These are phyloP conservation scores for Schlechtendalia chinensis DNA, from an alignment of 1,140 invertebrate species.

Conservation along the genomic window DNA sequence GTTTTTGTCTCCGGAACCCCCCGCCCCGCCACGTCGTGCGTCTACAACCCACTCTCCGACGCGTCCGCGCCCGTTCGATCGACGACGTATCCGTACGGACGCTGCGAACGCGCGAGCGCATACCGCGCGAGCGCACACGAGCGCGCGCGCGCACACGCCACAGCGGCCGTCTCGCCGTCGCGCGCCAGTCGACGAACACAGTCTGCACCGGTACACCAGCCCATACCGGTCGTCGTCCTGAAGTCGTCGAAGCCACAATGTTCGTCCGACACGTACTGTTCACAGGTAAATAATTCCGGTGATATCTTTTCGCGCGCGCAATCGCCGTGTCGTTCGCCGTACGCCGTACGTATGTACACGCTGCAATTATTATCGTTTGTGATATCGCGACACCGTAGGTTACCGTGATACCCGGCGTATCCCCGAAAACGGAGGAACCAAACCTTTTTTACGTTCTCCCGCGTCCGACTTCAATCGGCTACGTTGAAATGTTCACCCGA, in stretches of 20 bases:
- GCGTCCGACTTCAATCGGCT: no score
- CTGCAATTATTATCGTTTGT: no score
- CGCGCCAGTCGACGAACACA: constrained; percentile 25
- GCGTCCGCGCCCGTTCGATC: constrained; percentile 11
- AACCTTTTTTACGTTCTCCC: no score
- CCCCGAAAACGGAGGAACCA: no score
- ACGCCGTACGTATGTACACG: no score
- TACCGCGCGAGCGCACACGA: background rate
- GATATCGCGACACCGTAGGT: no score
- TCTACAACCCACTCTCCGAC: background rate
- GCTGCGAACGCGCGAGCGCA: background rate
- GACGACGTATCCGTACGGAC: constrained; percentile 18
- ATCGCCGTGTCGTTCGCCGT: no score
- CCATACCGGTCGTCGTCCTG: background rate
- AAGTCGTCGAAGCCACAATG: constrained; percentile 1
- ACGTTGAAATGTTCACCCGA: no score
- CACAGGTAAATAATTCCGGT: background rate
- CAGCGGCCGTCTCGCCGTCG: background rate
- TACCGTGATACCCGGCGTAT: no score
- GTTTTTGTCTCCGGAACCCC: no score
- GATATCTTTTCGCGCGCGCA: no score
- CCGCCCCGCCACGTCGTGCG: no score
- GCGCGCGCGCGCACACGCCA: background rate
- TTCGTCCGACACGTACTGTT: background rate
- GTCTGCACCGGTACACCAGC: constrained; percentile 17